Percentiles rank a stretch among this genome's conserved stretches.
Conservation (phyloP, 1,140 invertebrate species). For the Bombus ignitus region DNA sequence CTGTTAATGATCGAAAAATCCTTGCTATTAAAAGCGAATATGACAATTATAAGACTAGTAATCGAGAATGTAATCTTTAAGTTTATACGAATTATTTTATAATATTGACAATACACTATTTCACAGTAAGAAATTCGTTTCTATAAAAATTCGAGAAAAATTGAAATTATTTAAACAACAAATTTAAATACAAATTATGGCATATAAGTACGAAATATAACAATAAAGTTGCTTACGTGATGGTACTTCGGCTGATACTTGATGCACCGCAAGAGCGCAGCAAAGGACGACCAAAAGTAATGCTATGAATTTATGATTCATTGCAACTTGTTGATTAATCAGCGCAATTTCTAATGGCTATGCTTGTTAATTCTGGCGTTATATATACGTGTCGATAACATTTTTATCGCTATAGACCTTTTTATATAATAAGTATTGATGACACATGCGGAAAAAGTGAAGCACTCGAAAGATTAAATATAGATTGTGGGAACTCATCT, state of each 20-base stretch:
- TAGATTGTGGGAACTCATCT: too few relatives aligned
- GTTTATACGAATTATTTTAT: background rate
- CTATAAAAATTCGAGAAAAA: background rate
- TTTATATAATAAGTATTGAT: too few relatives aligned
- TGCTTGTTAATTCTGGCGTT: too few relatives aligned
- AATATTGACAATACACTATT: background rate
- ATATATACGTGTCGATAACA: too few relatives aligned
- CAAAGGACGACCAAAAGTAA: background rate
- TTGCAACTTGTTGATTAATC: background rate
- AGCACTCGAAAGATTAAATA: too few relatives aligned
- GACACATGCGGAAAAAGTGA: too few relatives aligned
- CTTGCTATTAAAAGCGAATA: background rate
- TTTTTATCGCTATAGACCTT: too few relatives aligned
- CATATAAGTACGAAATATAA: background rate
- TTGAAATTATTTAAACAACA: background rate
- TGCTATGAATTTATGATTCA: background rate
- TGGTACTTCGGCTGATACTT: background rate
- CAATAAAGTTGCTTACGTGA: background rate
- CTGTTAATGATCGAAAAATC: conserved; percentile 2
- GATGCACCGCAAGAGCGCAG: background rate
- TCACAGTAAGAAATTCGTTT: background rate
- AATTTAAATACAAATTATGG: background rate
- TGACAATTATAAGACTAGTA: background rate
- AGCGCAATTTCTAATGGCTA: too few relatives aligned
- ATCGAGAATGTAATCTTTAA: background rate